Base-by-base conservation (phyloP, 2,888 invertebrate species). In the Nysson spinosus region DNA sequence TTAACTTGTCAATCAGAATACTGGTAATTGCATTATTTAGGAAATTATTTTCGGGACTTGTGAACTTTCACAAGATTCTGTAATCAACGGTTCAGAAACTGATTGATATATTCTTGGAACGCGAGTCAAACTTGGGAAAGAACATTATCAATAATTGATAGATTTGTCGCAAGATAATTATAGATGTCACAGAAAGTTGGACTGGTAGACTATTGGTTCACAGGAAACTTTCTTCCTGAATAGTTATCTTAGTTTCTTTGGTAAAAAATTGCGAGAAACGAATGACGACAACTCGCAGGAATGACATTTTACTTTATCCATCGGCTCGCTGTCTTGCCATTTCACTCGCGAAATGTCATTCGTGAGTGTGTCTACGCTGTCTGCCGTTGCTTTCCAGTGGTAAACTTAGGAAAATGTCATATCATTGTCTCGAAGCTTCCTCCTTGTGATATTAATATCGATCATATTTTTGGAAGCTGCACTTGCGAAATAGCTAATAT, bases 331-430 rank as follows among this genome's bases (percentile, higher is more conserved):
- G 37, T 68, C 63, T 52, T 66, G 75, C 69, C 76, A 75, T 75
- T 75, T 75, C 52, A 26, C 65, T 39, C 46, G 51, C 46, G 52
- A 75, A 75, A 75, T 75, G 75, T 75, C 75, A 65, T 30, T 39
- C 56, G 32, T 22, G 19, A 17, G 24, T 9, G 40, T 42, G 26
- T 43, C 32, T 16, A 7, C 17, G 16, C 16, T 30, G 19, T 14
- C 19, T 19, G 20, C 9, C 55, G 51, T 32, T 54, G 40, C 50
- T 35, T 43, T 34, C 39, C 50, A 16, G 35, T 46, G 43, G 58
- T 61, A 44, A 61, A 55, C 61, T 44, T 47, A 39, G 52, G 64
- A 62, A 67, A 75, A 75, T 75, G 75, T 69, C 75, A 69, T 34
- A 56, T 54, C 54, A 54, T 61, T 46, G 51, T 37, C 28, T 44